Percentiles rank a stretch among this genome's conserved stretches.
These are phyloP conservation scores for Halcyon chelicuti DNA, from an alignment of 2,797 vertebrate species.

Conservation along the genomic window DNA sequence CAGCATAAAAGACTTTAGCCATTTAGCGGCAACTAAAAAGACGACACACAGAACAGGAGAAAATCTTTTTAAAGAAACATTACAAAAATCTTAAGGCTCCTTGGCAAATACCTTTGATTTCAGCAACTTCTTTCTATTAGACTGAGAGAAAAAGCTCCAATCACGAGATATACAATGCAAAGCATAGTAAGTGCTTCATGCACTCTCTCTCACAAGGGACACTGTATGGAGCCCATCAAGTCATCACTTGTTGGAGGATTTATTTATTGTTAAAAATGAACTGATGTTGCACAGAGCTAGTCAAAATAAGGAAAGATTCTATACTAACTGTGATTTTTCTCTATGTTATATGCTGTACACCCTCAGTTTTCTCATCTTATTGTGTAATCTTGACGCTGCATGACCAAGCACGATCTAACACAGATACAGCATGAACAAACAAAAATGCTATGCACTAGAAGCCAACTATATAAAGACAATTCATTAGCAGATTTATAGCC, in stretches of 20 bases:
- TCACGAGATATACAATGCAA: not conserved
- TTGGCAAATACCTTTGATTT: not conserved
- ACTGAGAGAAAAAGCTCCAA: not conserved
- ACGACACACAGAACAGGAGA: accelerated
- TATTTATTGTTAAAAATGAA: not conserved
- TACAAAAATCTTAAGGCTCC: not conserved
- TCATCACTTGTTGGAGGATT: not conserved
- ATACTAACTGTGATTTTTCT: not conserved
- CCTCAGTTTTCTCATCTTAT: not conserved
- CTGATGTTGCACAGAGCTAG: not conserved
- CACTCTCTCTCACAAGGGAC: not conserved
- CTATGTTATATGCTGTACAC: not conserved
- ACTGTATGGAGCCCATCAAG: not conserved
- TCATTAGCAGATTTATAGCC: not conserved
- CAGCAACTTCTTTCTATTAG: not conserved
- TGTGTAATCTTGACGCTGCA: not conserved
- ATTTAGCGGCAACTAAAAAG: not conserved
- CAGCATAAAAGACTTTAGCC: not conserved
- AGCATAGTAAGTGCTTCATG: not conserved
- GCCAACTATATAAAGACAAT: not conserved
- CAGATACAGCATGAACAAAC: not conserved
- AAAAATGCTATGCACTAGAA: not conserved
- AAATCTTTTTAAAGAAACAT: not conserved
- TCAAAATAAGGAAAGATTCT: not conserved
- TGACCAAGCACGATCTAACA: accelerated